Percentiles rank a stretch among this genome's conserved stretches.
Evolutionary conservation across 1,140 invertebrate species (phyloP).

Genomic region (Holotrichia oblita): DNA sequence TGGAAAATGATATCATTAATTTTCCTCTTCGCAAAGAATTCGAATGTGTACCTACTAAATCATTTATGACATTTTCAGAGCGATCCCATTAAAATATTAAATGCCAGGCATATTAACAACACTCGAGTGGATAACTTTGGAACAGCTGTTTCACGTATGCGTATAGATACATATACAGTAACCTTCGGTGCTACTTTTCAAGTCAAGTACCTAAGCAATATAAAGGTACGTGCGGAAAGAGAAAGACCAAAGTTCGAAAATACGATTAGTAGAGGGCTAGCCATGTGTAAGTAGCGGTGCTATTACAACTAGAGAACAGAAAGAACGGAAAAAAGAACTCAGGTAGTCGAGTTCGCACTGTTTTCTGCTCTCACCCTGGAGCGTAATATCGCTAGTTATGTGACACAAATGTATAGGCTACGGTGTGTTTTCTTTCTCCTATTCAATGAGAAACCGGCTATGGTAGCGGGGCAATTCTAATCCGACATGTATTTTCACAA

Average conservation of each 20-base stretch:
- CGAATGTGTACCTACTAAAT: neutral
- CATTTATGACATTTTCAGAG: neutral
- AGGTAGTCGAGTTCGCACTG: neutral
- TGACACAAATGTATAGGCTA: constrained; percentile 3
- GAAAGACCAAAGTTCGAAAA: constrained; percentile 19
- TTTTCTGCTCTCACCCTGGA: constrained; percentile 6
- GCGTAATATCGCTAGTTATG: constrained; percentile 32
- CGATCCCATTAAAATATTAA: constrained; percentile 30
- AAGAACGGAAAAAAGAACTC: neutral
- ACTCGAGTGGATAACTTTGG: constrained; percentile 14
- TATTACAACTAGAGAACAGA: neutral
- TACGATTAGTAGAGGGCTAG: constrained; percentile 14
- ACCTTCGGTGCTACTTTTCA: neutral
- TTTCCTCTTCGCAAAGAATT: too few relatives aligned
- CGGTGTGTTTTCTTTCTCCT: neutral
- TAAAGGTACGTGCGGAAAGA: constrained; percentile 21
- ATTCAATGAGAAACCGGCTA: neutral
- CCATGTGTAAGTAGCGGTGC: constrained; percentile 12
- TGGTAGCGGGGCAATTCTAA: constrained; percentile 12
- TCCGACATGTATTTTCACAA: constrained; percentile 33
- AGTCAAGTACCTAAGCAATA: constrained; percentile 7
- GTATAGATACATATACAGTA: neutral
- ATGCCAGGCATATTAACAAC: constrained; percentile 13
- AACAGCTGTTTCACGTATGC: constrained; percentile 17
- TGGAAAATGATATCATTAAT: too few relatives aligned